Evolutionary conservation across 2,113 vertebrate genomes (phyloP), one percentile per base, ranked within the genome.

Genomic region (Callocephalon fimbriatum): DNA sequence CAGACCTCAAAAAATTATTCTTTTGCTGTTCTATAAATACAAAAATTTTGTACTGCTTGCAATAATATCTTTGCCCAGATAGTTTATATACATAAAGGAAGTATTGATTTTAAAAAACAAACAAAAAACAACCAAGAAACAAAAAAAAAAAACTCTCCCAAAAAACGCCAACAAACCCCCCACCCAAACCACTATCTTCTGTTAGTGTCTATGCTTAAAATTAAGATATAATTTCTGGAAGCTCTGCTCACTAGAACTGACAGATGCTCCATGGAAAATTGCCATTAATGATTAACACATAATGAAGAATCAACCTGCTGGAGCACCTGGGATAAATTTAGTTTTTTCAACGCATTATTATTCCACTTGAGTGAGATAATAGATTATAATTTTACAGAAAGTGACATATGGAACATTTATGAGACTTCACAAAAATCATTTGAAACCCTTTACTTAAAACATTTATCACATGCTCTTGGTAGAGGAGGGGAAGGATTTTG

Each of bases 241-340:
- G 44, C 47, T 91, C 32, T 78, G 82, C 68, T 97, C 82, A 90
- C 38, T 47, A 76, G 53, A 94, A 95, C 66, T 95, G 86, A 96
- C 96, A 97, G 92, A 88, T 75, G 93, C 90, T 91, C 73, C 93
- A 93, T 96, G 93, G 93, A 97, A 97, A 96, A 78, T 32, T 90
- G 84, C 88, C 95, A 97, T 86, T 95, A 94, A 92, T 74, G 48
- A 96, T 97, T 97, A 98, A 96, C 81, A 95, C 95, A 95, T 96
- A 97, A 97, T 96, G 85, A 97, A 95, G 86, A 88, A 94, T 90
- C 82, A 96, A 97, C 89, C 91, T 95, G 88, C 84, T 97, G 86
- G 75, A 86, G 56, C 86, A 96, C 87, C 77, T 97, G 97, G 94
- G 92, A 97, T 95, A 97, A 97, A 96, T 91, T 95, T 94, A 89